A percentile compares a stretch with the other conserved stretches of the same genome.
These are phyloP conservation scores for Pseudopodoces humilis DNA, from an alignment of 2,113 vertebrate species.

Conservation along the genomic window DNA sequence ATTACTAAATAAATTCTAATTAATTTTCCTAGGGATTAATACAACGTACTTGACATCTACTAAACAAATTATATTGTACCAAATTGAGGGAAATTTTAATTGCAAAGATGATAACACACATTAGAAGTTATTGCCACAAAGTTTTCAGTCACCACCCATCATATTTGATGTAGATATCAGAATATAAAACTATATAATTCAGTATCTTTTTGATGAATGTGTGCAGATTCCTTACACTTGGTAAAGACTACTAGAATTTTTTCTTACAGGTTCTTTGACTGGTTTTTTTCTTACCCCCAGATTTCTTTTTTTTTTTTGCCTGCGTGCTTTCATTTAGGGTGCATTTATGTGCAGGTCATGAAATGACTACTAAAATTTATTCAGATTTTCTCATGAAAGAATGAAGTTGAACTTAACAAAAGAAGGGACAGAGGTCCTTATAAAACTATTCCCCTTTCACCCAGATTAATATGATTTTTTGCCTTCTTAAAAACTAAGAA, in stretches of 20 bases:
- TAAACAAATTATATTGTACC: background rate
- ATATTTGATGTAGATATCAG: background rate
- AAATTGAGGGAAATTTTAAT: background rate
- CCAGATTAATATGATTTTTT: background rate
- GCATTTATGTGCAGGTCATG: background rate
- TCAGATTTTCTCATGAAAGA: background rate
- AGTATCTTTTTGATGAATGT: background rate
- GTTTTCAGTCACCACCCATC: background rate
- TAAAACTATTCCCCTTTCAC: background rate
- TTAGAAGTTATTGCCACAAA: background rate
- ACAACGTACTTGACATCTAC: background rate
- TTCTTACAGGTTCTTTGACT: background rate
- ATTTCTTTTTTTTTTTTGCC: background rate
- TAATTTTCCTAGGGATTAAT: background rate
- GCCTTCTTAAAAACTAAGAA: background rate
- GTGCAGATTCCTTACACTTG: background rate
- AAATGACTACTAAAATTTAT: background rate
- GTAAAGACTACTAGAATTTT: background rate
- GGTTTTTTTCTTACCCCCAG: accelerated
- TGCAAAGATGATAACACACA: background rate
- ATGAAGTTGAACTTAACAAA: background rate
- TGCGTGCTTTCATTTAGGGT: background rate
- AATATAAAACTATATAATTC: background rate
- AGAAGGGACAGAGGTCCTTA: background rate
- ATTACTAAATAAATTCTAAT: background rate